Percentiles rank a stretch among this genome's conserved stretches.
Conservation (phyloP, 2,888 invertebrate genomes). For the Allolobophora icterica region DNA sequence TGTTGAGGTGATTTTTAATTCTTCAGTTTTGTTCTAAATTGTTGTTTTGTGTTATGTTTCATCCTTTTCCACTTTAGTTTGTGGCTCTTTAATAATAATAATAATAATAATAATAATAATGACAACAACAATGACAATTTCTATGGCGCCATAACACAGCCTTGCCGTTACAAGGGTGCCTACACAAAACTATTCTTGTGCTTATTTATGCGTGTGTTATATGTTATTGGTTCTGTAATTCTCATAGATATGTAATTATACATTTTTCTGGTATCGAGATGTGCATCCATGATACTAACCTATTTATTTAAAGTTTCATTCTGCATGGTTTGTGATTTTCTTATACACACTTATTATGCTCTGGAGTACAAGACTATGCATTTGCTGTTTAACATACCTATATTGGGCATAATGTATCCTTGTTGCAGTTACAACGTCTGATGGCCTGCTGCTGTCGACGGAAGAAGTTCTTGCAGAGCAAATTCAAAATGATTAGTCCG, state of each 20-base stretch:
- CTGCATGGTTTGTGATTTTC: background rate
- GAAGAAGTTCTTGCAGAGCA: conserved; percentile 74
- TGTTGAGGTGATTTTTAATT: background rate
- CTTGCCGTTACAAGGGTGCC: no score
- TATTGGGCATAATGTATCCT: background rate
- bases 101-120: no score
- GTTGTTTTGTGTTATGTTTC: background rate
- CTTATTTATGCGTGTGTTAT: background rate
- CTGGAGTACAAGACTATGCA: background rate
- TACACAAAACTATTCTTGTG: no score
- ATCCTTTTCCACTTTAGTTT: background rate
- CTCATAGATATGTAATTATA: background rate
- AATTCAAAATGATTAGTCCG: conserved; percentile 76
- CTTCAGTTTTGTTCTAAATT: background rate
- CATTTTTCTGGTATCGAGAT: background rate
- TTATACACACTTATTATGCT: background rate
- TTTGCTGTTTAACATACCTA: background rate
- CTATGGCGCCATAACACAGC: no score
- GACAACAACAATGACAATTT: no score
- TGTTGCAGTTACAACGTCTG: conserved; percentile 63
- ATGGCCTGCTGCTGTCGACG: conserved; percentile 78
- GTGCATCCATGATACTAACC: background rate
- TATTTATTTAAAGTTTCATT: background rate
- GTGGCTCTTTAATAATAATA: no score
- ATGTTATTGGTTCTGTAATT: background rate